Percentiles rank a stretch among this genome's conserved stretches.
phyloP scores from a whole-genome alignment of 2,888 invertebrate species.

The Chrysopilus asiliformis region DNA sequence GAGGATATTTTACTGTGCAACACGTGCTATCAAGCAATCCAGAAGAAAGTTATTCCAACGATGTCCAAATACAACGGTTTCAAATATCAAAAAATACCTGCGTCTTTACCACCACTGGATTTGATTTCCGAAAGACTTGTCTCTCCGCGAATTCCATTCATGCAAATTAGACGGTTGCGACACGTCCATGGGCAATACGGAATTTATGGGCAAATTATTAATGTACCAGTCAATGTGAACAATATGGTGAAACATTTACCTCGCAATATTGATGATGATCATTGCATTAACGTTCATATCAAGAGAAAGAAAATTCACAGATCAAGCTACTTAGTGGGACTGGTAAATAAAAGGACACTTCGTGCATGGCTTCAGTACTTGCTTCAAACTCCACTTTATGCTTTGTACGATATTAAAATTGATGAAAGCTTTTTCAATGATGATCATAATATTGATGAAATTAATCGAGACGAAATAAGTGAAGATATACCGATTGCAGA shows the following conservation, averaged over 20 bases:
- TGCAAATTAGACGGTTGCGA: too few relatives aligned
- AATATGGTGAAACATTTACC: slow-evolving; percentile 26
- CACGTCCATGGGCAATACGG: slow-evolving; percentile 20
- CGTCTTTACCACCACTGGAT: slow-evolving; percentile 15
- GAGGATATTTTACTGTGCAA: slow-evolving; percentile 3
- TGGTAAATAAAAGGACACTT: background rate
- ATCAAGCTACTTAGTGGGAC: background rate
- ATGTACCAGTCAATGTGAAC: slow-evolving; percentile 27
- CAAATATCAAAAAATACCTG: slow-evolving; percentile 11
- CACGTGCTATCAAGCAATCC: slow-evolving; percentile 2
- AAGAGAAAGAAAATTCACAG: slow-evolving; percentile 18
- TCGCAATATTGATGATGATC: slow-evolving; percentile 24
- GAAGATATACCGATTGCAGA: slow-evolving; percentile 15
- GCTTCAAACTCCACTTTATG: slow-evolving; percentile 1
- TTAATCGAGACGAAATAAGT: slow-evolving; percentile 5
- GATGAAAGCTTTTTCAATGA: slow-evolving; percentile 2
- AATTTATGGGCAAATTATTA: slow-evolving; percentile 30
- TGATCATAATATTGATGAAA: background rate
- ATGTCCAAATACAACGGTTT: slow-evolving; percentile 6
- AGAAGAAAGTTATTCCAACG: slow-evolving; percentile 4
- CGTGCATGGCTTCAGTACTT: background rate
- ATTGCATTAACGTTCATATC: slow-evolving; percentile 25
- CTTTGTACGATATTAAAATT: slow-evolving; percentile 1
- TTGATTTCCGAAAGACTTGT: slow-evolving; percentile 16
- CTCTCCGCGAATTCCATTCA: too few relatives aligned